Conservation (phyloP, 1,140 invertebrate species). For the Leptopilina boulardi region DNA sequence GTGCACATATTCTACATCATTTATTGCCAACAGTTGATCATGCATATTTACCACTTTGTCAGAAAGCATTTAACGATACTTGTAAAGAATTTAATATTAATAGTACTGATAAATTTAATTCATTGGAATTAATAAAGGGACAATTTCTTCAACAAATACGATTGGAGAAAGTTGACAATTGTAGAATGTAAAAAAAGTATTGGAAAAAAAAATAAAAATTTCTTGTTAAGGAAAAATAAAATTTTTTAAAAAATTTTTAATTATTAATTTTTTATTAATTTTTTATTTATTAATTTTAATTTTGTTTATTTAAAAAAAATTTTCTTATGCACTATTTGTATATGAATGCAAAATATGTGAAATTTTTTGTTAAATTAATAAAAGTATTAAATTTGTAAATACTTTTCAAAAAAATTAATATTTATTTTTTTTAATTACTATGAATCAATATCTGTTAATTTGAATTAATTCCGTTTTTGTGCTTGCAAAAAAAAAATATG, state of each 20-base stretch:
- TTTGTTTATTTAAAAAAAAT: too few species aligned
- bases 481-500: too few species aligned
- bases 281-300: too few species aligned
- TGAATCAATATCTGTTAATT: too few species aligned
- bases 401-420: background rate
- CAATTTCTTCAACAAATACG: constrained; percentile 5
- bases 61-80: background rate
- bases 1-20: constrained; percentile 88
- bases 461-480: too few species aligned
- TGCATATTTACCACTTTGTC: constrained; percentile 76
- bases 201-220: background rate
- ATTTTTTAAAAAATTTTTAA: background rate
- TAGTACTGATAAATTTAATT: background rate
- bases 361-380: too few species aligned
- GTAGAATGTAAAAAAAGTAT: background rate
- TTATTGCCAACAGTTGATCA: constrained; percentile 90
- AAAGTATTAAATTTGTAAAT: too few species aligned
- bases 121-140: background rate
- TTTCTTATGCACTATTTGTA: too few species aligned
- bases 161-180: background rate
- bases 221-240: background rate
- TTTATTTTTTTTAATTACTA: background rate
- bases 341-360: too few species aligned
- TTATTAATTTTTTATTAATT: too few species aligned
- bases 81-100: background rate